Percentiles rank a stretch among this genome's conserved stretches.
Evolutionary conservation across 1,140 invertebrate genomes (phyloP).

Genomic region (Zaprionus gabonicus): DNA sequence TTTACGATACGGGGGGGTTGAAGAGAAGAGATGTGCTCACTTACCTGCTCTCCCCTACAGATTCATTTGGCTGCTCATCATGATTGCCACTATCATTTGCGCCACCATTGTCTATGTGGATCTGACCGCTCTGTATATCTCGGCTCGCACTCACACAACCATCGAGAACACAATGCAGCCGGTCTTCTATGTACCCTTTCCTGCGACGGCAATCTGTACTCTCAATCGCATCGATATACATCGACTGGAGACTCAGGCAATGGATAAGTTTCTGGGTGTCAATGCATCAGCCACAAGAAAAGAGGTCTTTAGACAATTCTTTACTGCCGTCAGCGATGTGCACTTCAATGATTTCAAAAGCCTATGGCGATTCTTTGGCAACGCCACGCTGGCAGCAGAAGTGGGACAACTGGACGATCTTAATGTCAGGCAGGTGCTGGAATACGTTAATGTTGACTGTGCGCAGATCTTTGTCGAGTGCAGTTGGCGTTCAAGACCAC

Average conservation of each 20-base stretch:
- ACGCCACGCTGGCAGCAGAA: slow-evolving; percentile 25
- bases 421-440: slow-evolving; percentile 52
- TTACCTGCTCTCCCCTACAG: slow-evolving; percentile 29
- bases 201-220: slow-evolving; percentile 65
- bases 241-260: slow-evolving; percentile 41
- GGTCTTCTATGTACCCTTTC: slow-evolving; percentile 62
- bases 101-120: slow-evolving; percentile 66
- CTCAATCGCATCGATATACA: slow-evolving; percentile 61
- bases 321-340: slow-evolving; percentile 44
- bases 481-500: slow-evolving; percentile 45
- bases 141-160: slow-evolving; percentile 64
- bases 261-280: slow-evolving; percentile 54
- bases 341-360: slow-evolving; percentile 44
- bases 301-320: slow-evolving; percentile 63
- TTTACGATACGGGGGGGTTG: not conserved
- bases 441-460: slow-evolving; percentile 43
- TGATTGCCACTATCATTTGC: slow-evolving; percentile 58
- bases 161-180: slow-evolving; percentile 69
- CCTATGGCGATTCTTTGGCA: slow-evolving; percentile 49
- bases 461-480: slow-evolving; percentile 54
- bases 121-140: slow-evolving; percentile 56
- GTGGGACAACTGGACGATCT: slow-evolving; percentile 48
- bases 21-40: no score
- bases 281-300: slow-evolving; percentile 37
- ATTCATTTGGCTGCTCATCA: slow-evolving; percentile 68